Conservation (phyloP, 2,113 vertebrate genomes). For the Pseudorasbora parva region DNA sequence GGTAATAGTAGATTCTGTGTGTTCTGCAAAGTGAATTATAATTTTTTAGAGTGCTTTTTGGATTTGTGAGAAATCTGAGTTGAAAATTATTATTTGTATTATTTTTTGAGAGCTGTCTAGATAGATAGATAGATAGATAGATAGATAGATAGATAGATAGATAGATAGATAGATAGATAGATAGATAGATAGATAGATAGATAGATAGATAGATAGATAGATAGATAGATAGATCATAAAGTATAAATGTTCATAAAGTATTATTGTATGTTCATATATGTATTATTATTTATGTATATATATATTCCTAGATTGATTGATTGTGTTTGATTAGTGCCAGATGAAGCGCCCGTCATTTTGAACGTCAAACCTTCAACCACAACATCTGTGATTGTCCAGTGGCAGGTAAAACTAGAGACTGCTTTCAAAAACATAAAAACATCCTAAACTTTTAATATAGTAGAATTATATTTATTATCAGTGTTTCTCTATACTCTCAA, state of each 20-base stretch:
- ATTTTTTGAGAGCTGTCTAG: background rate
- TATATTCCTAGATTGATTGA: too few species aligned
- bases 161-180: background rate
- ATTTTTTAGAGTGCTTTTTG: conserved; percentile 20
- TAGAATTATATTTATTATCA: background rate
- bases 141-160: background rate
- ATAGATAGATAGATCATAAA: background rate
- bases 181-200: background rate
- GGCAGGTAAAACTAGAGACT: conserved; percentile 82
- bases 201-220: background rate
- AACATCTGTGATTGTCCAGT: conserved; percentile 92
- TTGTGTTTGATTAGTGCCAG: conserved; percentile 80
- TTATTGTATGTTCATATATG: too few species aligned
- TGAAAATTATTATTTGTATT: too few species aligned
- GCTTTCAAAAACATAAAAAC: background rate
- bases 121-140: background rate
- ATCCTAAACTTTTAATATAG: background rate
- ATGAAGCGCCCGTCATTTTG: conserved; percentile 86
- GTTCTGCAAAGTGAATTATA: conserved; percentile 39
- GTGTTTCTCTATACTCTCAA: background rate
- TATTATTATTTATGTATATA: too few species aligned
- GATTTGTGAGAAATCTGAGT: conserved; percentile 11
- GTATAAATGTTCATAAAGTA: too few species aligned
- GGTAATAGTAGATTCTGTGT: conserved; percentile 77
- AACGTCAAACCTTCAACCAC: conserved; percentile 89